phyloP scores from a whole-genome alignment of 2,113 vertebrate species.

The Scolopax mira region DNA sequence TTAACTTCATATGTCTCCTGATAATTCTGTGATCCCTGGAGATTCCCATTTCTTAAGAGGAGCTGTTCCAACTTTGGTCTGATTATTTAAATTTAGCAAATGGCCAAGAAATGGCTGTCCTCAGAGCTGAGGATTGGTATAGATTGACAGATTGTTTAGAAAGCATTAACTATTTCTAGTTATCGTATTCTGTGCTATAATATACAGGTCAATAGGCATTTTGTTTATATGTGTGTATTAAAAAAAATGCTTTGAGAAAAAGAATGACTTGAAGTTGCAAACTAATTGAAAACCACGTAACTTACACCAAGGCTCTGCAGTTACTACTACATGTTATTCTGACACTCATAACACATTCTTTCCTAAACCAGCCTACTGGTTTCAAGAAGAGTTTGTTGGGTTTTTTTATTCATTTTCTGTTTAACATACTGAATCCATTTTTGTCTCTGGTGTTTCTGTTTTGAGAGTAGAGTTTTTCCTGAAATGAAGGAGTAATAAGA shows the following conservation, averaged over 20 bases:
- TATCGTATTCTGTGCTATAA: not conserved
- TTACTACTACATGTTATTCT: not conserved
- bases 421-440: not conserved
- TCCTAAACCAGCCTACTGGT: not conserved
- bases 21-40: not conserved
- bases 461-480: not conserved
- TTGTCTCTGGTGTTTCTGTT: not conserved
- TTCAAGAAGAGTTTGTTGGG: not conserved
- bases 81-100: not conserved
- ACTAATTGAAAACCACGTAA: not conserved
- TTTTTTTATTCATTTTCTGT: not conserved
- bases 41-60: not conserved
- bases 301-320: not conserved
- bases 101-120: not conserved
- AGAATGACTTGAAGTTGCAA: not conserved
- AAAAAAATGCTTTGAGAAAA: not conserved
- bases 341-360: not conserved
- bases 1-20: not conserved
- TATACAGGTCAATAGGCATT: not conserved
- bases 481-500: not conserved
- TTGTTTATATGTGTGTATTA: not conserved
- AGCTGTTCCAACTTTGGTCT: not conserved
- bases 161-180: not conserved
- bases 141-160: not conserved
- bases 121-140: not conserved